Percentiles rank a stretch among this genome's conserved stretches.
These are phyloP conservation scores for Caenorhabditis doughertyi DNA, from an alignment of 2,888 invertebrate genomes.

Conservation along the genomic window DNA sequence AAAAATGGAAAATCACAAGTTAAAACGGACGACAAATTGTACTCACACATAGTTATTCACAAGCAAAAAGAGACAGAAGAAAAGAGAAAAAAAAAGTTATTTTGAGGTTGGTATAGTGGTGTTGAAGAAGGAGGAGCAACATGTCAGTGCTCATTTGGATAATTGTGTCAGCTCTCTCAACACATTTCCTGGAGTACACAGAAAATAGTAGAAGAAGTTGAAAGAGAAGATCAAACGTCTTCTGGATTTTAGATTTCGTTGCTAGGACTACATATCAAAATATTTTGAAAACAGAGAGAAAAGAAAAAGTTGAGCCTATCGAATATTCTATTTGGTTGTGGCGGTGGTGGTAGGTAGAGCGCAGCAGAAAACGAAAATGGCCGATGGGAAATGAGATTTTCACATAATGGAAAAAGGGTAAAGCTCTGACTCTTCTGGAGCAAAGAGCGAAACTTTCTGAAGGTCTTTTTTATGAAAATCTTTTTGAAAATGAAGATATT, in stretches of 20 bases:
- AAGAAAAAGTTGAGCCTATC: constrained; percentile 14
- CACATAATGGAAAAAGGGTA: constrained; percentile 39
- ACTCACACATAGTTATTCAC: constrained; percentile 54
- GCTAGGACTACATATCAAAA: constrained; percentile 43
- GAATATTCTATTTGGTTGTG: constrained; percentile 34
- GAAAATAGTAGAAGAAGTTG: constrained; percentile 1
- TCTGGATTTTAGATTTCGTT: constrained; percentile 28
- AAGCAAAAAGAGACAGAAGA: constrained; percentile 32
- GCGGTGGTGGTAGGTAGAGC: constrained; percentile 22
- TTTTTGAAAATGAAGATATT: constrained; percentile 16
- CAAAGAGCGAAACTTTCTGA: constrained; percentile 7
- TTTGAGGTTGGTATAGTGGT: constrained; percentile 15
- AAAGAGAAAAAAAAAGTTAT: constrained; percentile 25
- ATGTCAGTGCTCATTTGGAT: constrained; percentile 60
- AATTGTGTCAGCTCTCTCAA: constrained; percentile 37
- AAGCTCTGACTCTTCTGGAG: neutral
- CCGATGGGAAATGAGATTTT: constrained; percentile 57
- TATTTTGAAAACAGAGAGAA: constrained; percentile 16
- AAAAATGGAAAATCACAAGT: constrained; percentile 29
- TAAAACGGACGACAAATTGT: constrained; percentile 22
- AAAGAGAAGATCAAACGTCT: constrained; percentile 1
- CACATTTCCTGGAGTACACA: constrained; percentile 31
- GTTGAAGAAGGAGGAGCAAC: constrained; percentile 39
- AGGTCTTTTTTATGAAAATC: neutral
- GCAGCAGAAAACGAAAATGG: neutral